phyloP scores from a whole-genome alignment of 1,140 invertebrate species.

The Limonius californicus region DNA sequence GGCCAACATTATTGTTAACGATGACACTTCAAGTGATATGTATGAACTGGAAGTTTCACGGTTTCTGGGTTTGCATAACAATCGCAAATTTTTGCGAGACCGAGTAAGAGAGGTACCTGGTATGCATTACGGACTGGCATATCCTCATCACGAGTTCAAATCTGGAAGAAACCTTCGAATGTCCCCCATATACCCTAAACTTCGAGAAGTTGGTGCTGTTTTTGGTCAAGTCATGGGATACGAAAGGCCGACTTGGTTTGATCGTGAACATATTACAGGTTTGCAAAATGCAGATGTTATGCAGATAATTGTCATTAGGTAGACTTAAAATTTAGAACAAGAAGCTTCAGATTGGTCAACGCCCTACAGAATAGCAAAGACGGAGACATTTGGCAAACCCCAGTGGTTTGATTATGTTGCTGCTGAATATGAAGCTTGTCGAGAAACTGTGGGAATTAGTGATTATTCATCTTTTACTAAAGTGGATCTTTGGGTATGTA shows the following conservation, averaged over 20 bases:
- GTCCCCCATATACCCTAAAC: conserved; percentile 92
- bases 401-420: conserved; percentile 89
- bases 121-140: conserved; percentile 76
- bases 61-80: conserved; percentile 94
- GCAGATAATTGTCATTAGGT: too few species aligned
- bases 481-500: conserved; percentile 83
- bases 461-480: conserved; percentile 99
- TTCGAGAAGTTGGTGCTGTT: conserved; percentile 89
- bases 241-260: conserved; percentile 92
- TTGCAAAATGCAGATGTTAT: too few species aligned
- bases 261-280: conserved; percentile 56
- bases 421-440: conserved; percentile 88
- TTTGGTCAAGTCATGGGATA: conserved; percentile 99
- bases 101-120: conserved; percentile 92
- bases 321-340: conserved; percentile 30
- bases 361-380: conserved; percentile 64
- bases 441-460: conserved; percentile 88
- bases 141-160: conserved; percentile 82
- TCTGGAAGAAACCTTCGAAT: conserved; percentile 88
- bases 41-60: conserved; percentile 89
- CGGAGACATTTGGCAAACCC: conserved; percentile 83
- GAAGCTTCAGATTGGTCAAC: conserved; percentile 46
- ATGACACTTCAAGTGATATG: conserved; percentile 77
- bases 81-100: conserved; percentile 89
- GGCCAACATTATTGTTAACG: conserved; percentile 85